A percentile compares a stretch with the other conserved stretches of the same genome.
phyloP scores from a whole-genome alignment of 2,113 vertebrate genomes.

The Meriones unguiculatus region DNA sequence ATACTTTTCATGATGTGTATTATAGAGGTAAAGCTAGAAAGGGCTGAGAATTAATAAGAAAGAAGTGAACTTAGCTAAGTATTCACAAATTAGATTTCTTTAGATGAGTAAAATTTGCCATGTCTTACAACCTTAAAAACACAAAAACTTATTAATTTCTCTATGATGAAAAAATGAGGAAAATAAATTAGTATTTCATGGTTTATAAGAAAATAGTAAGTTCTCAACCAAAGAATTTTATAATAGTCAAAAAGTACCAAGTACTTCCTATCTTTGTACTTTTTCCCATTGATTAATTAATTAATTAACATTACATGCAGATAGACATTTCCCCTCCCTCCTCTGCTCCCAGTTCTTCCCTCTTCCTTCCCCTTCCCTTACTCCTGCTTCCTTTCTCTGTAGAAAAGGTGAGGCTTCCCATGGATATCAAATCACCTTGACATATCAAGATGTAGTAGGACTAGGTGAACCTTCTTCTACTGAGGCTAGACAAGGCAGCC shows the following conservation, averaged over 20 bases:
- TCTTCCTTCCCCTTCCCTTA: too few relatives aligned
- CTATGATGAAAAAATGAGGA: not conserved
- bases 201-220: not conserved
- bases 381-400: too few relatives aligned
- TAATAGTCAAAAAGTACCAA: not conserved
- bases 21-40: not conserved
- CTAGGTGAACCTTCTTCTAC: too few relatives aligned
- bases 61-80: not conserved
- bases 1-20: constrained; percentile 45
- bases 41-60: not conserved
- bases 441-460: too few relatives aligned
- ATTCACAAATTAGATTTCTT: constrained; percentile 33
- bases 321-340: too few relatives aligned
- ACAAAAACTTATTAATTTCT: not conserved
- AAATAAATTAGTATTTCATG: not conserved
- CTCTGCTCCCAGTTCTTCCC: too few relatives aligned
- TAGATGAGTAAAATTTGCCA: not conserved
- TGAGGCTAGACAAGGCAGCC: too few relatives aligned
- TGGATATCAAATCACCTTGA: too few relatives aligned
- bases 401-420: too few relatives aligned
- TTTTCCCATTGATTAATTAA: not conserved
- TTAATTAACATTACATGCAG: too few relatives aligned
- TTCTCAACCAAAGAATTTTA: not conserved
- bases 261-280: not conserved
- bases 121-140: not conserved